Percentiles rank a stretch among this genome's conserved stretches.
phyloP scores from a whole-genome alignment of 2,113 vertebrate genomes.

The Seriola aureovittata region DNA sequence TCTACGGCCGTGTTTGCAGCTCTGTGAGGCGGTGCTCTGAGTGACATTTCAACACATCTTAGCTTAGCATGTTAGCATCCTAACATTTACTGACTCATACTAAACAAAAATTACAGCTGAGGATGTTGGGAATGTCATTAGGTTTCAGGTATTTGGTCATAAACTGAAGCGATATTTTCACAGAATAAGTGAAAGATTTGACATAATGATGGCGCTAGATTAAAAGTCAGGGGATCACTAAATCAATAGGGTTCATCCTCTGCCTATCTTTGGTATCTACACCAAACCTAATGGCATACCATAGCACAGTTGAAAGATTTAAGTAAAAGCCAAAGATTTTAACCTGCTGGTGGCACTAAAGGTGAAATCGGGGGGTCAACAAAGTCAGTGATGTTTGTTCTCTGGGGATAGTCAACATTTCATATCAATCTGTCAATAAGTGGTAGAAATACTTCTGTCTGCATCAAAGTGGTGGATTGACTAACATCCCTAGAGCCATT shows the following conservation, averaged over 20 bases:
- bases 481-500: not conserved
- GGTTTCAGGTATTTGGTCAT: too few species aligned
- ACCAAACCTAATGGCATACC: not conserved
- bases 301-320: not conserved
- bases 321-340: not conserved
- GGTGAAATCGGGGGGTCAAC: not conserved
- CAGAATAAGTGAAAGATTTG: too few species aligned
- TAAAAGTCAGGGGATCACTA: too few species aligned
- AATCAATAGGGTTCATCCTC: not conserved
- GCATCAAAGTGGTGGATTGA: not conserved
- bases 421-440: not conserved
- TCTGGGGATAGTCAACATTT: not conserved
- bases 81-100: not conserved
- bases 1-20: not conserved
- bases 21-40: not conserved
- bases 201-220: too few species aligned
- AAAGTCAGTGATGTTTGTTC: not conserved
- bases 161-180: too few species aligned
- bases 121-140: too few species aligned
- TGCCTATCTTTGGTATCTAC: not conserved
- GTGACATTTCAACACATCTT: not conserved
- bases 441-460: not conserved
- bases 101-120: not conserved
- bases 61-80: not conserved
- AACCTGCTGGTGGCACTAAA: not conserved